These are phyloP conservation scores for Euspilapteryx auroguttella DNA, from an alignment of 2,888 invertebrate species.

Conservation along the genomic window DNA sequence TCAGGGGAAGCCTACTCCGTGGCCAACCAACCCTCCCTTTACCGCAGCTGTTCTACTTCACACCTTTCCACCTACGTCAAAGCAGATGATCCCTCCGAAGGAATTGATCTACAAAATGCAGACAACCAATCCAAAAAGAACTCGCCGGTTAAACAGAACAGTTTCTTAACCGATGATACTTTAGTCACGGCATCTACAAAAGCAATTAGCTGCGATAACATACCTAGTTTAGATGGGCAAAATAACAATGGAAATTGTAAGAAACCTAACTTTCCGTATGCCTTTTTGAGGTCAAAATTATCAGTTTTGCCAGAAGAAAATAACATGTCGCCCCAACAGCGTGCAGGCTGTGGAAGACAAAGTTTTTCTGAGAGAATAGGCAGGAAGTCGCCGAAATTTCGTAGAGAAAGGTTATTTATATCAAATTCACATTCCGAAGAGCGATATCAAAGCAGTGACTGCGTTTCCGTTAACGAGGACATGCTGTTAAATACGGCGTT, in stretches of 20 bases:
- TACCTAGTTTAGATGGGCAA: constrained; percentile 61
- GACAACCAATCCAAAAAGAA: constrained; percentile 25
- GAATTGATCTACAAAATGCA: constrained; percentile 65
- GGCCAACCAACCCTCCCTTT: constrained; percentile 57
- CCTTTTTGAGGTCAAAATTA: constrained; percentile 74
- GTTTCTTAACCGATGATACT: constrained; percentile 28
- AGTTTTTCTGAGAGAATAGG: constrained; percentile 55
- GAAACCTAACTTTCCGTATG: constrained; percentile 74
- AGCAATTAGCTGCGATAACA: constrained; percentile 73
- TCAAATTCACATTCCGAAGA: constrained; percentile 64
- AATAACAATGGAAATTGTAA: constrained; percentile 48
- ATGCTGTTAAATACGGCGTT: constrained; percentile 35
- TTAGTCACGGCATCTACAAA: constrained; percentile 55
- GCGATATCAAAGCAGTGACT: constrained; percentile 57
- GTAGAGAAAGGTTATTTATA: constrained; percentile 33
- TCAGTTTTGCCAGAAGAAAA: constrained; percentile 79
- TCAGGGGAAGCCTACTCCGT: constrained; percentile 31
- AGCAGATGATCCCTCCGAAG: constrained; percentile 81
- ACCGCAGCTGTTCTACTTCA: constrained; percentile 77
- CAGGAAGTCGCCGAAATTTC: constrained; percentile 43
- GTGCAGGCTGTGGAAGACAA: constrained; percentile 45
- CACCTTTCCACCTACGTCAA: constrained; percentile 75
- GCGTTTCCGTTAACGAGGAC: constrained; percentile 48
- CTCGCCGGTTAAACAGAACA: constrained; percentile 32
- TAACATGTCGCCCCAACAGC: constrained; percentile 53